Conservation (phyloP, 1,140 invertebrate species). For the Trichoplusia ni region DNA sequence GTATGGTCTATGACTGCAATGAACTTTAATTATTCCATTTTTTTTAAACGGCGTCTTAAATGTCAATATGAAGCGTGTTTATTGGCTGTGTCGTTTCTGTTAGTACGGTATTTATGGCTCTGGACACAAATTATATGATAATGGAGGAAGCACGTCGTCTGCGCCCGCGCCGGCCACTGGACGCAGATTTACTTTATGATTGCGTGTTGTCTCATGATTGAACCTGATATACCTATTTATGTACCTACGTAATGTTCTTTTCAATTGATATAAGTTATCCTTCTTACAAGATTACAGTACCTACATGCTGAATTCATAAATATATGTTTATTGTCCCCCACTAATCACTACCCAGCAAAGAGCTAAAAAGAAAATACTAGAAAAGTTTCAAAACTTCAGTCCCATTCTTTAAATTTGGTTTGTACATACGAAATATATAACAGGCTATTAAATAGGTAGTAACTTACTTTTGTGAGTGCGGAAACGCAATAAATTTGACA, state of each 20-base stretch:
- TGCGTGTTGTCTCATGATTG: constrained; percentile 4
- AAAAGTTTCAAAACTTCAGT: too few species aligned
- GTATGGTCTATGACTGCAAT: constrained; percentile 6
- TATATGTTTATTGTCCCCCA: too few species aligned
- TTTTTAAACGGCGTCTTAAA: not conserved
- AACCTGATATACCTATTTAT: not conserved
- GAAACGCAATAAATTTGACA: constrained; percentile 37
- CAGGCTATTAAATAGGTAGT: constrained; percentile 32
- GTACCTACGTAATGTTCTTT: not conserved
- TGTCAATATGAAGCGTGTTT: not conserved
- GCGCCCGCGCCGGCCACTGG: constrained; percentile 9
- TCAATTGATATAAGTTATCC: too few species aligned
- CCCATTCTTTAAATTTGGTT: constrained; percentile 28
- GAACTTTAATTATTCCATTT: constrained; percentile 1
- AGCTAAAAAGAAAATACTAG: too few species aligned
- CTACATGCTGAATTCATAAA: too few species aligned
- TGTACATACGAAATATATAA: constrained; percentile 15
- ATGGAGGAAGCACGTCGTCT: constrained; percentile 22
- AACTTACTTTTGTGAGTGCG: constrained; percentile 22
- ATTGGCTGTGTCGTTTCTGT: constrained; percentile 5
- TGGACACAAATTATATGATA: constrained; percentile 17
- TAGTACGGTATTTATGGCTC: constrained; percentile 1
- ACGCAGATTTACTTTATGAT: constrained; percentile 17
- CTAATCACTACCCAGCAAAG: too few species aligned
- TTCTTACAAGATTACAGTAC: too few species aligned